Evolutionary conservation across 2,888 invertebrate genomes (phyloP).

Genomic region (Ormia ochracea): DNA sequence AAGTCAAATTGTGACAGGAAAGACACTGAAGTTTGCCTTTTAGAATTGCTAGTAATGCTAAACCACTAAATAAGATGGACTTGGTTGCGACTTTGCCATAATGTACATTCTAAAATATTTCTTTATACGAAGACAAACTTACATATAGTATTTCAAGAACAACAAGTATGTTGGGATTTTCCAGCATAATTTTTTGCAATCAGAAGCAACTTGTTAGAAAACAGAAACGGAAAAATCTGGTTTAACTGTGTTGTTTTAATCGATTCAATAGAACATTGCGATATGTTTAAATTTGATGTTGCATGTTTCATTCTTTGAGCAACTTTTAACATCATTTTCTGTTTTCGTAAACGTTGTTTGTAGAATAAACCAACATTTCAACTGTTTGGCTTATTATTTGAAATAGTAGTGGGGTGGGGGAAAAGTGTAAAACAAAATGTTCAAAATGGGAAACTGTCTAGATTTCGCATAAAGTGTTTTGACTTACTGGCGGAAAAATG

Average conservation of each 20-base stretch:
- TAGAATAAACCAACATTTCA: constrained; percentile 47
- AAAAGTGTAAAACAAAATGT: neutral
- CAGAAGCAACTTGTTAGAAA: constrained; percentile 42
- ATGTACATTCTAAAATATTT: neutral
- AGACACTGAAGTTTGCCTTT: constrained; percentile 17
- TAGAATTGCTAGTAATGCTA: neutral
- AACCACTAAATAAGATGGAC: neutral
- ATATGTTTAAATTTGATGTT: constrained; percentile 56
- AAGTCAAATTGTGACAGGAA: constrained; percentile 41
- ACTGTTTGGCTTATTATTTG: constrained; percentile 49
- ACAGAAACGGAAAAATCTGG: constrained; percentile 38
- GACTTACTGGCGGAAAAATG: no score
- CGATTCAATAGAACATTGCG: constrained; percentile 59
- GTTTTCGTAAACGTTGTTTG: constrained; percentile 28
- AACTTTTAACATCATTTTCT: constrained; percentile 34
- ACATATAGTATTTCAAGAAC: constrained; percentile 4
- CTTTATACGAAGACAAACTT: neutral
- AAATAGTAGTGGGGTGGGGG: neutral
- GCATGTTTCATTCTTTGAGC: constrained; percentile 36
- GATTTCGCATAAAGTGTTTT: no score
- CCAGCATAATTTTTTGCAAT: constrained; percentile 11
- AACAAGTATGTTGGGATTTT: constrained; percentile 43
- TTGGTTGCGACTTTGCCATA: constrained; percentile 38
- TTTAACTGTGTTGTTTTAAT: constrained; percentile 56
- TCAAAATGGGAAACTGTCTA: no score